Evolutionary conservation across 2,113 vertebrate genomes (phyloP).

Genomic region (Symphodus melops): DNA sequence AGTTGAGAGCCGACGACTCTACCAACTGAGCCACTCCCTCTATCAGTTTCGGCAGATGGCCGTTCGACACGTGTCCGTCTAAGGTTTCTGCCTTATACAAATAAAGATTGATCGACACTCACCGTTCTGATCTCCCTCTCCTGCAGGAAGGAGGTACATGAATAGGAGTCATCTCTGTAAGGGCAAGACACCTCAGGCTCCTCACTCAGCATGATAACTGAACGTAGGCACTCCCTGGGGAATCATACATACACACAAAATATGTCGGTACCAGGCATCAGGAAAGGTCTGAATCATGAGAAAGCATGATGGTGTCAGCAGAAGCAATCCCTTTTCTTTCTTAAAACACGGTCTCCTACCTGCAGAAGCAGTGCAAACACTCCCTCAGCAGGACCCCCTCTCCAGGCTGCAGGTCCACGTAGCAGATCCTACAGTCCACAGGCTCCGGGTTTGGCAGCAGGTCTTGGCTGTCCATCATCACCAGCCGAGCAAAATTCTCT

Average conservation of each 20-base stretch:
- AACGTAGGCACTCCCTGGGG: slow-evolving; percentile 86
- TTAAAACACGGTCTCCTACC: slow-evolving; percentile 47
- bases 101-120: slow-evolving; percentile 48
- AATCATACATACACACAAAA: not conserved
- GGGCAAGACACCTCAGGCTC: slow-evolving; percentile 88
- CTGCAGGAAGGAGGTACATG: slow-evolving; percentile 85
- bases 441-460: slow-evolving; percentile 86
- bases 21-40: too few relatives aligned
- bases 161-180: slow-evolving; percentile 87
- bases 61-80: too few relatives aligned
- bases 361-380: slow-evolving; percentile 91
- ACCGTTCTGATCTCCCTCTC: slow-evolving; percentile 90
- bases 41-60: too few relatives aligned
- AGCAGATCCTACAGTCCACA: slow-evolving; percentile 89
- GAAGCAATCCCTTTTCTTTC: not conserved
- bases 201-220: slow-evolving; percentile 86
- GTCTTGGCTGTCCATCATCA: slow-evolving; percentile 84
- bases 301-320: not conserved
- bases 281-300: not conserved
- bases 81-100: too few relatives aligned
- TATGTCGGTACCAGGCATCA: not conserved
- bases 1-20: too few relatives aligned
- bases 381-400: slow-evolving; percentile 88
- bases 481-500: slow-evolving; percentile 85
- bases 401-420: slow-evolving; percentile 78